Percentiles rank a stretch among this genome's conserved stretches.
These are phyloP conservation scores for Sesamia nonagrioides DNA, from an alignment of 1,140 invertebrate genomes.

Conservation along the genomic window DNA sequence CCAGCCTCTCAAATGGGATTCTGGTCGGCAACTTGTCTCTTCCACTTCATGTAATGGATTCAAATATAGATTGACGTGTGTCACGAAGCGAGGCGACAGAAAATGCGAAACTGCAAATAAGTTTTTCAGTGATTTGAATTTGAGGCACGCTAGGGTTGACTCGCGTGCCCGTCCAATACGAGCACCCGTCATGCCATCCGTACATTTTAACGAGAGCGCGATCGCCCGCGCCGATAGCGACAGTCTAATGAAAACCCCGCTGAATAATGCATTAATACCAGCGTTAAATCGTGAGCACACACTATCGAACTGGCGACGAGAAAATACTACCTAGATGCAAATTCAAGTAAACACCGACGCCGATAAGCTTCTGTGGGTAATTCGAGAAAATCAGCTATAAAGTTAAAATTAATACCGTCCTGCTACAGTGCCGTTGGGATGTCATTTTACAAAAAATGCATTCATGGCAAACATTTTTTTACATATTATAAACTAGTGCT, in stretches of 20 bases:
- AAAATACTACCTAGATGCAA: slow-evolving; percentile 82
- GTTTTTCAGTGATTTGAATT: slow-evolving; percentile 60
- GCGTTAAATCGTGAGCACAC: slow-evolving; percentile 86
- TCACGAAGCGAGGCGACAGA: slow-evolving; percentile 48
- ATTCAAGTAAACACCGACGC: slow-evolving; percentile 81
- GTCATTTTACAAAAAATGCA: slow-evolving; percentile 60
- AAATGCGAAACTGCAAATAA: slow-evolving; percentile 53
- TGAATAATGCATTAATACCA: slow-evolving; percentile 87
- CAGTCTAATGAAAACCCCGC: slow-evolving; percentile 85
- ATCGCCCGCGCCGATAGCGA: slow-evolving; percentile 82
- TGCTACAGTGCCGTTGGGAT: slow-evolving; percentile 7
- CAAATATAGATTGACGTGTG: slow-evolving; percentile 38
- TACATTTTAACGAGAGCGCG: slow-evolving; percentile 86
- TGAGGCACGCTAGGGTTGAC: slow-evolving; percentile 61
- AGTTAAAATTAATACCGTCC: slow-evolving; percentile 34
- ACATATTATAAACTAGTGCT: too few relatives aligned
- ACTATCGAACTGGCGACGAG: slow-evolving; percentile 80
- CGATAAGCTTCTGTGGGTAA: slow-evolving; percentile 79
- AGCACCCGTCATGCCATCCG: slow-evolving; percentile 85
- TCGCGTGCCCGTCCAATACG: slow-evolving; percentile 78
- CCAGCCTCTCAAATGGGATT: not conserved
- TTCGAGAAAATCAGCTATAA: slow-evolving; percentile 73
- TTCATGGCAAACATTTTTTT: too few relatives aligned
- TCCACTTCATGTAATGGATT: slow-evolving; percentile 20
- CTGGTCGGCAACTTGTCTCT: not conserved